Percentiles rank a stretch among this genome's conserved stretches.
phyloP scores from a whole-genome alignment of 2,888 invertebrate species.

The Tipula vernalis region DNA sequence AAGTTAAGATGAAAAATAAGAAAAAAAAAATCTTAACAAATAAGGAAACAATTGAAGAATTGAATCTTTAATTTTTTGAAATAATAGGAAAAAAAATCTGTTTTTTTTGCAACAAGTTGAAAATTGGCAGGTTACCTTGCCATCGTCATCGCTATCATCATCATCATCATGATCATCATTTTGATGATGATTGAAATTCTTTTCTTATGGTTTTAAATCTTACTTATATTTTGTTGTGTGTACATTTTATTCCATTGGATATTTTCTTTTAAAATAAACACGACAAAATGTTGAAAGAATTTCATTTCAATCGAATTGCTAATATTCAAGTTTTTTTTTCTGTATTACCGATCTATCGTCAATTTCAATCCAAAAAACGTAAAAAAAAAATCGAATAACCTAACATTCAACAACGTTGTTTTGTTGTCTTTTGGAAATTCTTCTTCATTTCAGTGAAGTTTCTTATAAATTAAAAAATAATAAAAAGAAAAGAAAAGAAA shows the following conservation, averaged over 20 bases:
- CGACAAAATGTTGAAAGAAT: background rate
- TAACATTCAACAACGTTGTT: background rate
- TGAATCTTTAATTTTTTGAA: slow-evolving; percentile 4
- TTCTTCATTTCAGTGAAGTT: background rate
- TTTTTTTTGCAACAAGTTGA: background rate
- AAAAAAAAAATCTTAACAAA: background rate
- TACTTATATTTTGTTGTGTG: background rate
- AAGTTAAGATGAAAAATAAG: background rate
- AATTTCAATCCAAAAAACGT: background rate
- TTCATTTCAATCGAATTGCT: slow-evolving; percentile 4
- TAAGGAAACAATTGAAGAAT: slow-evolving; percentile 4
- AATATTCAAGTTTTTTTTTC: background rate
- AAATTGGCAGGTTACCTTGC: slow-evolving; percentile 1
- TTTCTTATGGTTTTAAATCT: background rate
- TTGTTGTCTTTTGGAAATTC: background rate
- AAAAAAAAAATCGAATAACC: background rate
- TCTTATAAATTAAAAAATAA: background rate
- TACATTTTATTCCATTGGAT: background rate
- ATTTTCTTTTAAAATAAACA: background rate
- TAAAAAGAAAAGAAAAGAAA: background rate
- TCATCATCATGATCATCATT: background rate
- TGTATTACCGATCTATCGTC: background rate
- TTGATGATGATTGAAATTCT: background rate
- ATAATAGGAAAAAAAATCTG: background rate
- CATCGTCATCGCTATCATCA: background rate